These are phyloP conservation scores for Tachystola acroxantha DNA, from an alignment of 2,888 invertebrate genomes.

Conservation along the genomic window DNA sequence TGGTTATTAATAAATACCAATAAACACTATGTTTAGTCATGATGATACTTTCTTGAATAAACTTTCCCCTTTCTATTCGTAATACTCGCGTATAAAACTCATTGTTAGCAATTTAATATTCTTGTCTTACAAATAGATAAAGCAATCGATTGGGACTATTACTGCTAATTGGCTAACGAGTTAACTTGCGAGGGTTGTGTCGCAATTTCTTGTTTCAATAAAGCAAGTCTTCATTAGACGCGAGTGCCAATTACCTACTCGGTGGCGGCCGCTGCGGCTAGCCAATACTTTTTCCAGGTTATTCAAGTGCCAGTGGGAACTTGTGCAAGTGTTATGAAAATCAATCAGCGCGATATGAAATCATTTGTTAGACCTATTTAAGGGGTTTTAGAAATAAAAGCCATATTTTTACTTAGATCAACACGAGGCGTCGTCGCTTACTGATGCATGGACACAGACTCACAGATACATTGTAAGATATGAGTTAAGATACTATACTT, in stretches of 20 bases:
- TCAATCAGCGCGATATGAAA: conserved; percentile 43
- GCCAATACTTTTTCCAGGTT: conserved; percentile 34
- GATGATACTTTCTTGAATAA: no score
- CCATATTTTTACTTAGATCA: no score
- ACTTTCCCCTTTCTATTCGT: not conserved
- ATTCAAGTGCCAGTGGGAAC: conserved; percentile 54
- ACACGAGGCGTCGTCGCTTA: no score
- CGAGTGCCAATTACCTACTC: conserved; percentile 43
- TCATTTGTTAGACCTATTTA: conserved; percentile 12
- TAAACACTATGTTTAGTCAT: no score
- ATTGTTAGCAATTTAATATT: conserved; percentile 26
- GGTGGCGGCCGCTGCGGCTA: conserved; percentile 27
- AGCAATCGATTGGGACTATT: conserved; percentile 47
- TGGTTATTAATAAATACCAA: no score
- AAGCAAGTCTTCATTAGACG: conserved; percentile 51
- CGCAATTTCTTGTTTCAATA: conserved; percentile 68
- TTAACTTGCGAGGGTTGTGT: conserved; percentile 40
- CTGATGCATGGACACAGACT: no score
- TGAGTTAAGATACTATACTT: no score
- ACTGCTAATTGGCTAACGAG: conserved; percentile 49
- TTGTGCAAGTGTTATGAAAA: conserved; percentile 57
- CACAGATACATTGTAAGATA: no score
- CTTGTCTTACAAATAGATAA: conserved; percentile 32
- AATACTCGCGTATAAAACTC: no score
- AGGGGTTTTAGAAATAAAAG: not conserved